Conservation (phyloP, 2,797 vertebrate genomes). For the Coranthus polyacanthus region DNA sequence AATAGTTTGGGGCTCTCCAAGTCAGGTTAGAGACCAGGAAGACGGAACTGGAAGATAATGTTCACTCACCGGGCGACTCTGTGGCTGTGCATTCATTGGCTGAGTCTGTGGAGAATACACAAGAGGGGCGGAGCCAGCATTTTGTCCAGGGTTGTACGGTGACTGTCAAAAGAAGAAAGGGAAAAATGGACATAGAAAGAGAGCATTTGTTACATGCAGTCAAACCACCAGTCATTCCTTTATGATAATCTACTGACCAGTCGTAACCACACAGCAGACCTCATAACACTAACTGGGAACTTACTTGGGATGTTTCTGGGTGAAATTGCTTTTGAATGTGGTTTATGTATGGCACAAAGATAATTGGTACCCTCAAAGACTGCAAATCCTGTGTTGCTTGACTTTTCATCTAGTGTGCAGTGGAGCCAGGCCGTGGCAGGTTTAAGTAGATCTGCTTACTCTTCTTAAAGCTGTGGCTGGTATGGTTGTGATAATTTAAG, state of each 20-base stretch:
- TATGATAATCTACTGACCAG: constrained; percentile 21
- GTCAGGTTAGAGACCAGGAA: constrained; percentile 11
- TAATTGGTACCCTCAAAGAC: constrained; percentile 53
- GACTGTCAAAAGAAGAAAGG: constrained; percentile 82
- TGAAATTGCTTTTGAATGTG: constrained; percentile 38
- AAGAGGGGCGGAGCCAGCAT: constrained; percentile 91
- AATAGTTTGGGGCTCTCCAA: constrained; percentile 20
- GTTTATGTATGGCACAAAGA: constrained; percentile 37
- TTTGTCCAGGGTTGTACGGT: constrained; percentile 95
- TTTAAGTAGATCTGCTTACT: constrained; percentile 46
- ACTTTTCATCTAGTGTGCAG: constrained; percentile 44
- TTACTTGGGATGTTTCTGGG: constrained; percentile 19
- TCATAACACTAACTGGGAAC: constrained; percentile 3
- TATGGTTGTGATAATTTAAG: constrained; percentile 50
- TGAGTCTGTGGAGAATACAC: constrained; percentile 95
- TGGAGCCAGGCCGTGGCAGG: constrained; percentile 36
- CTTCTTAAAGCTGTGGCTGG: constrained; percentile 44
- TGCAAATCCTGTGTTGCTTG: constrained; percentile 43
- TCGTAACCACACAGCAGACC: constrained; percentile 1
- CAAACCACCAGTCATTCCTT: constrained; percentile 10
- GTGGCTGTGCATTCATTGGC: constrained; percentile 96
- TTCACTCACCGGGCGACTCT: constrained; percentile 94
- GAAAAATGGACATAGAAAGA: constrained; percentile 30
- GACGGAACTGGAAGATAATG: not conserved
- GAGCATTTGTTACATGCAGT: constrained; percentile 20